Evolutionary conservation across 2,113 vertebrate species (phyloP).

Genomic region (Nothocercus nigrocapillus): DNA sequence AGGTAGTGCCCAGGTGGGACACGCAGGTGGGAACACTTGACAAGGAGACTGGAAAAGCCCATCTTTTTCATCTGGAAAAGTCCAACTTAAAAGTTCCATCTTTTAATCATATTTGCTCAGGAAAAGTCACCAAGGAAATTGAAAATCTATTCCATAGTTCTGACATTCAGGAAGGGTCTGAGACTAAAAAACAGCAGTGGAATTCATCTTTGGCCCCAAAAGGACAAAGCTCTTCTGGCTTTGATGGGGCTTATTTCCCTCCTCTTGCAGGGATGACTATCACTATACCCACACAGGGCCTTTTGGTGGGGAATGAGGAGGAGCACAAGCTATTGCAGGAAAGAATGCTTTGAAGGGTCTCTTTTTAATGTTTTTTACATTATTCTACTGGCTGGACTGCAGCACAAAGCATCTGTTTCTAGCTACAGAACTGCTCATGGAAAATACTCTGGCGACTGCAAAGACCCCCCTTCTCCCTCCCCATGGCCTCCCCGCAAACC

Average conservation of each 20-base stretch:
- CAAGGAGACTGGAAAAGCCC: not conserved
- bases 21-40: not conserved
- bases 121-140: not conserved
- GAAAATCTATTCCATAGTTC: not conserved
- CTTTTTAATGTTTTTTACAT: conserved; percentile 65
- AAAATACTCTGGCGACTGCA: conserved; percentile 77
- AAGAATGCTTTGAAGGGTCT: conserved; percentile 70
- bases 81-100: not conserved
- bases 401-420: conserved; percentile 83
- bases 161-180: not conserved
- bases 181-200: not conserved
- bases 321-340: not conserved
- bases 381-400: conserved; percentile 51
- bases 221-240: not conserved
- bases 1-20: not conserved
- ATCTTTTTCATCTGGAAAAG: too few relatives aligned
- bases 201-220: not conserved
- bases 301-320: not conserved
- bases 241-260: not conserved
- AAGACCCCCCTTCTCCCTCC: not conserved
- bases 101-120: not conserved
- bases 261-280: not conserved
- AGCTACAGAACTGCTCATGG: conserved; percentile 76
- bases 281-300: accelerated
- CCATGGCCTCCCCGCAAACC: conserved; percentile 6